Conservation (phyloP, 2,888 invertebrate species). For the Cabera pusaria region DNA sequence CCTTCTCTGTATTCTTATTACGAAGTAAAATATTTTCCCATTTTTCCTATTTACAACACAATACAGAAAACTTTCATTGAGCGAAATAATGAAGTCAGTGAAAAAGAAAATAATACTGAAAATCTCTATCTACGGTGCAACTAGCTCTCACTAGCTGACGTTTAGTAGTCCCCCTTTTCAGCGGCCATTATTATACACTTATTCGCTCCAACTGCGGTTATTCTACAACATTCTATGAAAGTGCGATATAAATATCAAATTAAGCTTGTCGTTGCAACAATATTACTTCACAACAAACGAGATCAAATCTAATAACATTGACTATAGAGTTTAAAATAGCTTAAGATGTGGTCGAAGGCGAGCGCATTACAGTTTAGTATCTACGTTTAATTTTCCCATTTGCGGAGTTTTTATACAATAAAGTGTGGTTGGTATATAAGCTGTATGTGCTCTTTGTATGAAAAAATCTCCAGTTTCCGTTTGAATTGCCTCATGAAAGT, state of each 20-base stretch:
- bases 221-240: constrained; percentile 14
- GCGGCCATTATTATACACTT: constrained; percentile 10
- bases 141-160: too few species aligned
- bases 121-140: too few species aligned
- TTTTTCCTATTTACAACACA: too few species aligned
- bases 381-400: constrained; percentile 53
- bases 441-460: constrained; percentile 50
- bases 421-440: constrained; percentile 46
- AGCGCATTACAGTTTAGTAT: constrained; percentile 36
- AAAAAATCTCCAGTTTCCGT: constrained; percentile 58
- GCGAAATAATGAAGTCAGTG: too few species aligned
- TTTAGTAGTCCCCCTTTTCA: too few species aligned
- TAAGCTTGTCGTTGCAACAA: constrained; percentile 24
- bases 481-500: constrained; percentile 51
- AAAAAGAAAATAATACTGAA: too few species aligned
- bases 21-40: too few species aligned
- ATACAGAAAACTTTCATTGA: too few species aligned
- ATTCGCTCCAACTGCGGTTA: constrained; percentile 9
- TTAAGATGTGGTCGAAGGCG: constrained; percentile 32
- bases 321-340: constrained; percentile 14
- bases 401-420: constrained; percentile 45
- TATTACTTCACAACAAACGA: constrained; percentile 8
- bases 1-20: too few species aligned
- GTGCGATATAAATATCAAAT: constrained; percentile 17
- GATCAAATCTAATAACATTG: constrained; percentile 5